Evolutionary conservation across 2,888 invertebrate species (phyloP), one percentile per base, ranked within the genome.

Genomic region (Sinohyriopsis cumingii): DNA sequence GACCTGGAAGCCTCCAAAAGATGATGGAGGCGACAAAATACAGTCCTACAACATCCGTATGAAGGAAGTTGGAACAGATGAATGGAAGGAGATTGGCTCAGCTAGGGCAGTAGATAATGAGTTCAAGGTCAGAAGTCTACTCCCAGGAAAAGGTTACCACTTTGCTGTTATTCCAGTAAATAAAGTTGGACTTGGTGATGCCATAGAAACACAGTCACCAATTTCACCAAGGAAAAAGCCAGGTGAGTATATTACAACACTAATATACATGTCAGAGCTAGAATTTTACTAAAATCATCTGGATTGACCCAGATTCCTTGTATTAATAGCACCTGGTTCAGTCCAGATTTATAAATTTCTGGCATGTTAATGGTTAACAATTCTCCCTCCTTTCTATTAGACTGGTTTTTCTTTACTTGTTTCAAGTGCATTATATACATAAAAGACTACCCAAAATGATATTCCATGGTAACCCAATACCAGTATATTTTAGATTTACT

Each of bases 51-150:
- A 83, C 54, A 76, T 90, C 22, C 87, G 87, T 66, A 72, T 84
- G 68, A 81, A 80, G 57, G 96, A 96, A 68, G 95, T 96, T 54
- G 96, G 73, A 57, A 75, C 74, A 60, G 75, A 75, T 25, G 71
- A 96, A 12, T 98, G 98, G 98, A 92, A 97, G 88, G 93, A 96
- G 71, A 96, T 97, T 77, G 94, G 95, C 88, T 95, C 95, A 85
- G 96, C 97, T 95, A 97, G 97, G 90, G 75, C 82, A 55, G 80
- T 83, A 71, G 82, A 85, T 64, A 84, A 80, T 63, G 78, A 83
- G 33, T 80, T 81, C 72, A 84, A 84, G 25, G 86, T 86, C 19
- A 84, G 81, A 53, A 83, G 87, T 68, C 77, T 90, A 66, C 76
- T 75, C 24, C 83, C 85, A 55, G 85, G 81, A n/a, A 83, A 84